These are phyloP conservation scores for Hyperopisus bebe DNA, from an alignment of 2,113 vertebrate genomes.

Conservation along the genomic window DNA sequence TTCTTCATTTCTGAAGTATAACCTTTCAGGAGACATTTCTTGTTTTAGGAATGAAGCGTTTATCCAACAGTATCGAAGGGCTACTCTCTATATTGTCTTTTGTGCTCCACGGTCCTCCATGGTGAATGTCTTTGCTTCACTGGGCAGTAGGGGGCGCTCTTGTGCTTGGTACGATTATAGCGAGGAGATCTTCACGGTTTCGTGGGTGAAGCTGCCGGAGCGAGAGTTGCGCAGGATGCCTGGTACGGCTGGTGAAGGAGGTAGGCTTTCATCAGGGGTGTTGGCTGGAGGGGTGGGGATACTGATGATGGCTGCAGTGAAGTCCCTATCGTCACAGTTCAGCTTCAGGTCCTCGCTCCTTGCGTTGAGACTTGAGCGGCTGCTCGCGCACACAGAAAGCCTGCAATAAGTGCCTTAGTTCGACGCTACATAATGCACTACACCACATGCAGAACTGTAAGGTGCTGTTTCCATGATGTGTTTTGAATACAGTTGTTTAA, in stretches of 20 bases:
- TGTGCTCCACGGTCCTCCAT: neutral
- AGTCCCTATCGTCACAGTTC: conserved; percentile 75
- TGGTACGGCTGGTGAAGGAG: conserved; percentile 59
- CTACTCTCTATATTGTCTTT: neutral
- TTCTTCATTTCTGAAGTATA: neutral
- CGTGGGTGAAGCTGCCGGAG: conserved; percentile 63
- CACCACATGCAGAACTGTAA: neutral
- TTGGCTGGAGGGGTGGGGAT: conserved; percentile 83
- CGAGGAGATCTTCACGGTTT: conserved; percentile 80
- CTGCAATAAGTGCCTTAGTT: neutral
- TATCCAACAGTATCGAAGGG: conserved; percentile 1
- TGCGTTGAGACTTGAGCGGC: conserved; percentile 83
- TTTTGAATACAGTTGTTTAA: neutral
- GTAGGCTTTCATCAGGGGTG: conserved; percentile 76
- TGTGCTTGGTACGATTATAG: conserved; percentile 63
- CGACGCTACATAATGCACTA: neutral
- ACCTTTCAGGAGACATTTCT: conserved; percentile 12
- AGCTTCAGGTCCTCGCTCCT: conserved; percentile 70
- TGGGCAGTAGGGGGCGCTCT: conserved; percentile 34
- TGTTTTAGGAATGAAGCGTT: conserved; percentile 10
- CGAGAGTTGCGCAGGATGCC: conserved; percentile 72
- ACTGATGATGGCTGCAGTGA: conserved; percentile 81
- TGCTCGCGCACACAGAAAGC: conserved; percentile 36
- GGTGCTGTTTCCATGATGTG: neutral
- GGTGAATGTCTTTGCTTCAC: conserved; percentile 6